Base-by-base conservation (phyloP, 2,113 vertebrate species). In the Chaetodon auriga region DNA sequence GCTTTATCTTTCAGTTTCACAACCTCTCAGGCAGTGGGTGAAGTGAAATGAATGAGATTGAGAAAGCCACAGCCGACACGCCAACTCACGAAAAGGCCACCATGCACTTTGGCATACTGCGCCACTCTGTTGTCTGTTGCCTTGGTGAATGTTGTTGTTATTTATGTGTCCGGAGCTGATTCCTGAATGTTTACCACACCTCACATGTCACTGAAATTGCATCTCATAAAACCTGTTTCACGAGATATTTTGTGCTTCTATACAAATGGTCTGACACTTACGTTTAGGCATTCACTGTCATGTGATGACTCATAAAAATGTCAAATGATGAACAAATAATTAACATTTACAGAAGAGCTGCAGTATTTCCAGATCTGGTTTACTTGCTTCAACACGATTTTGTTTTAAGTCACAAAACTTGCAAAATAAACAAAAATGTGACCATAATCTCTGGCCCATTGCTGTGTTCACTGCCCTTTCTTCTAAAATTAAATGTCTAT, bases 1-100 rank as follows among this genome's bases (percentile, higher is more conserved):
- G 86, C 90, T 91, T 74, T 90, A 92, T 93, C 89, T 81, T 23
- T 54, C 7, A 54, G 68, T 93, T 92, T 87, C 90, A 81, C 86
- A 87, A 92, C 53, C 57, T 21, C 4, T 55, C 68, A 68, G 68
- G 30, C 66, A 48, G 41, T 36, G 77, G 58, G 38, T 81, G 65
- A 84, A 62, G 38, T 58, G 76, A 85, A 85, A 78, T 71, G 57
- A 89, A 70, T 36, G 38, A n/a, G 62, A 86, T 78, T 89, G 84
- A 84, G 82, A 49, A 36, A 90, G 23, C 25, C 36, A 65, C 1
- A 12, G 57, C 62, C 75, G 64, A 73, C 36, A 51, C 62, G 80
- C 81, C 87, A 87, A 23, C 64, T 73, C 51, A 68, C 36, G 51
- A 14, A 80, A 86, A 76, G 66, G 74, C 54, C 2, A 48, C 58